These are phyloP conservation scores for Origma solitaria DNA, from an alignment of 2,113 vertebrate species.

Conservation along the genomic window DNA sequence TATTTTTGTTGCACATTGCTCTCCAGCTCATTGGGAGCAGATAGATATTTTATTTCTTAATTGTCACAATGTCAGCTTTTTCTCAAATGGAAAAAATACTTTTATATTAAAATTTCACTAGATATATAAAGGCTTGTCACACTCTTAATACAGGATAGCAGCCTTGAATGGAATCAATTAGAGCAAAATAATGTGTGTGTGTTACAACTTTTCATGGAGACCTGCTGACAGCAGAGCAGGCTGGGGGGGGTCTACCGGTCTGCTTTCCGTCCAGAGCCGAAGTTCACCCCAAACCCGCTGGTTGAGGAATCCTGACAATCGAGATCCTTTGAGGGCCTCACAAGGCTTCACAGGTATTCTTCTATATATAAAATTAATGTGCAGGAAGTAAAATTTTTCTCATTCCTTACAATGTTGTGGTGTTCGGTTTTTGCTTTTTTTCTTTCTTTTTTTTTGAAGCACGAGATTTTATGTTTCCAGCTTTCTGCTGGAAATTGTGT, in stretches of 20 bases:
- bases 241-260: neutral
- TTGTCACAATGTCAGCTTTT: neutral
- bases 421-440: neutral
- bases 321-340: neutral
- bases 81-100: neutral
- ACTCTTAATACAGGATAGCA: neutral
- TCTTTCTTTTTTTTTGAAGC: neutral
- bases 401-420: neutral
- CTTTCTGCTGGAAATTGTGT: neutral
- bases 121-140: neutral
- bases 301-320: neutral
- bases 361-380: neutral
- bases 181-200: neutral
- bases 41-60: neutral
- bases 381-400: neutral
- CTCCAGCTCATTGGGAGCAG: neutral
- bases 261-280: neutral
- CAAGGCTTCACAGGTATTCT: neutral
- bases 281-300: neutral
- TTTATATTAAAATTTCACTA: neutral
- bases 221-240: neutral
- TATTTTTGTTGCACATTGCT: fast-evolving
- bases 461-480: neutral
- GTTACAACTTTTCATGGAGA: neutral
- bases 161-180: neutral